Evolutionary conservation across 2,888 invertebrate genomes (phyloP).

Genomic region (Luperina testacea): DNA sequence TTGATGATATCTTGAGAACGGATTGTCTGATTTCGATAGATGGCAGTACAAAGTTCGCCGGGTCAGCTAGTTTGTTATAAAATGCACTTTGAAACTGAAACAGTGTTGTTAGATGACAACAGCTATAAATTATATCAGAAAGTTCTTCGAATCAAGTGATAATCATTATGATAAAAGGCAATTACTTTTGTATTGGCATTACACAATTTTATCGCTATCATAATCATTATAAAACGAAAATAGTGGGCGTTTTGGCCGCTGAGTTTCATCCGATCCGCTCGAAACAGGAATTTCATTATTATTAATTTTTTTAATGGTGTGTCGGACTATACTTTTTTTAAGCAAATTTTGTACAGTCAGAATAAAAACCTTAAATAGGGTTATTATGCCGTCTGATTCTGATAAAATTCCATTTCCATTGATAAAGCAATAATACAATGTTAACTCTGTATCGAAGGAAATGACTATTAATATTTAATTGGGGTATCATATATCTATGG

Average conservation of each 20-base stretch:
- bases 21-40: no score
- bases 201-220: slow-evolving; percentile 13
- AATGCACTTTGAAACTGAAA: slow-evolving; percentile 5
- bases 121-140: slow-evolving; percentile 8
- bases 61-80: not conserved
- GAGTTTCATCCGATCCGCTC: no score
- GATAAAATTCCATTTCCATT: slow-evolving; percentile 32
- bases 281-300: no score
- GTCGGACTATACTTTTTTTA: no score
- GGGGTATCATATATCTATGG: not conserved
- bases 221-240: slow-evolving; percentile 11
- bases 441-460: slow-evolving; percentile 1
- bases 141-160: slow-evolving; percentile 3
- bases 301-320: no score
- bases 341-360: no score
- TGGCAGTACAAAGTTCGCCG: no score
- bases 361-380: no score
- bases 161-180: not conserved
- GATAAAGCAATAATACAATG: slow-evolving; percentile 22
- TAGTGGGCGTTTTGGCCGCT: no score
- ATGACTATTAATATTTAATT: slow-evolving; percentile 40
- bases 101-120: slow-evolving; percentile 5
- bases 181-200: slow-evolving; percentile 9
- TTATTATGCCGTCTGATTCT: not conserved
- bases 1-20: no score